phyloP scores from a whole-genome alignment of 2,113 vertebrate species.

The Pelmatolapia mariae region DNA sequence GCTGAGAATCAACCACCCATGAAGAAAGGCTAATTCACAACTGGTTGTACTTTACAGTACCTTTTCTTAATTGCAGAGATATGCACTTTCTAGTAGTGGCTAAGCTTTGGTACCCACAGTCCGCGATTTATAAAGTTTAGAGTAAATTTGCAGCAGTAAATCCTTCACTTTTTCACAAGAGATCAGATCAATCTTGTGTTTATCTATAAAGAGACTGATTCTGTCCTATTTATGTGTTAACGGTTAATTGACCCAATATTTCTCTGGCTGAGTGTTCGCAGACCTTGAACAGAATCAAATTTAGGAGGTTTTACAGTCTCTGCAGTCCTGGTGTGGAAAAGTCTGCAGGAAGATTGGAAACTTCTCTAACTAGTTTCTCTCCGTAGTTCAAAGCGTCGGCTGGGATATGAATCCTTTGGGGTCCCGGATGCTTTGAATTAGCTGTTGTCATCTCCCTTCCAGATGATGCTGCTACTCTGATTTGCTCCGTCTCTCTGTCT shows the following conservation, averaged over 20 bases:
- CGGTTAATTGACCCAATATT: background rate
- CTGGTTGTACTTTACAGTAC: background rate
- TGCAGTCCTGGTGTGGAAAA: background rate
- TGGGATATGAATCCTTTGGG: constrained; percentile 28
- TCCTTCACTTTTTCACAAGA: background rate
- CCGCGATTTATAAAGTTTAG: background rate
- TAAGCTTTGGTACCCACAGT: background rate
- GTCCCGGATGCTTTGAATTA: constrained; percentile 37
- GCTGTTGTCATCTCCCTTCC: constrained; percentile 28
- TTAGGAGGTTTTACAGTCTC: background rate
- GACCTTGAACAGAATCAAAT: background rate
- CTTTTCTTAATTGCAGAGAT: background rate
- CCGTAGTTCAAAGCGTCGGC: constrained; percentile 19
- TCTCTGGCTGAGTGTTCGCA: background rate
- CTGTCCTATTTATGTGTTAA: background rate
- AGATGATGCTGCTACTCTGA: constrained; percentile 33
- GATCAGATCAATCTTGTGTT: background rate
- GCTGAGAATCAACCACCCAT: background rate
- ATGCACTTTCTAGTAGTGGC: background rate
- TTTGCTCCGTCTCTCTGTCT: background rate
- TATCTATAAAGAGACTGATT: background rate
- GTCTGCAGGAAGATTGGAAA: constrained; percentile 11
- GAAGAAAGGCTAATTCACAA: background rate
- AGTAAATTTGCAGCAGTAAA: background rate
- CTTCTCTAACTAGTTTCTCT: constrained; percentile 31